Percentiles rank a stretch among this genome's conserved stretches.
These are phyloP conservation scores for Pangasius macronema DNA, from an alignment of 2,797 vertebrate species.

Conservation along the genomic window DNA sequence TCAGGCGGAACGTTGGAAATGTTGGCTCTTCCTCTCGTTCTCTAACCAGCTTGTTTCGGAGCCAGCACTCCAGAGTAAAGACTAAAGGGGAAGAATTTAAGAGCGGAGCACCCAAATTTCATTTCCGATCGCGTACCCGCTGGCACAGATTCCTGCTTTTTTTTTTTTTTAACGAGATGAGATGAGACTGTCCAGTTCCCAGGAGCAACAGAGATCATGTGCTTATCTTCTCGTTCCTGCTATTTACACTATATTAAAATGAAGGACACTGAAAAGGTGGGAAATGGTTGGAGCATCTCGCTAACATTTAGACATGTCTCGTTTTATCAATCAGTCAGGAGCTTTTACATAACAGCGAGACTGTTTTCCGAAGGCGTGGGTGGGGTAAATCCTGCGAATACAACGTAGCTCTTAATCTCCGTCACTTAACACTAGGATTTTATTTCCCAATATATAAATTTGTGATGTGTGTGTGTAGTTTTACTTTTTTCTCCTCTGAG, in stretches of 20 bases:
- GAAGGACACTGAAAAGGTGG: slow-evolving; percentile 5
- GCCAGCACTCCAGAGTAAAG: slow-evolving; percentile 32
- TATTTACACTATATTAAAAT: slow-evolving; percentile 16
- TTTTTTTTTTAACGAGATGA: slow-evolving; percentile 67
- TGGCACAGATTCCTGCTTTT: slow-evolving; percentile 72
- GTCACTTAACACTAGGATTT: background rate
- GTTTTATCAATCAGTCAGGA: background rate
- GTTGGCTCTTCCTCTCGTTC: slow-evolving; percentile 70
- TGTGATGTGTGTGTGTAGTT: slow-evolving; percentile 13
- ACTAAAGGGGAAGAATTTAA: slow-evolving; percentile 70
- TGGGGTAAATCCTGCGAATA: slow-evolving; percentile 21
- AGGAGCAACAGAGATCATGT: slow-evolving; percentile 75
- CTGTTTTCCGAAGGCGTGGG: background rate
- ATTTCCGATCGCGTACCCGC: slow-evolving; percentile 75
- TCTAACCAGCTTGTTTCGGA: slow-evolving; percentile 38
- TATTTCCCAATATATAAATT: background rate
- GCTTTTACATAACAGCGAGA: background rate
- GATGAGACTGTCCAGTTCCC: slow-evolving; percentile 72
- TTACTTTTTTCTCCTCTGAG: slow-evolving; percentile 19
- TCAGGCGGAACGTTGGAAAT: slow-evolving; percentile 74
- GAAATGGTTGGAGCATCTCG: background rate
- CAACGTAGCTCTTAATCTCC: background rate
- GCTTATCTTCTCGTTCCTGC: slow-evolving; percentile 60
- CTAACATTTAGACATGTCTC: background rate
- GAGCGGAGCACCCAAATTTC: slow-evolving; percentile 79